Evolutionary conservation across 2,797 vertebrate genomes (phyloP).

Genomic region (Coranthus polyacanthus): DNA sequence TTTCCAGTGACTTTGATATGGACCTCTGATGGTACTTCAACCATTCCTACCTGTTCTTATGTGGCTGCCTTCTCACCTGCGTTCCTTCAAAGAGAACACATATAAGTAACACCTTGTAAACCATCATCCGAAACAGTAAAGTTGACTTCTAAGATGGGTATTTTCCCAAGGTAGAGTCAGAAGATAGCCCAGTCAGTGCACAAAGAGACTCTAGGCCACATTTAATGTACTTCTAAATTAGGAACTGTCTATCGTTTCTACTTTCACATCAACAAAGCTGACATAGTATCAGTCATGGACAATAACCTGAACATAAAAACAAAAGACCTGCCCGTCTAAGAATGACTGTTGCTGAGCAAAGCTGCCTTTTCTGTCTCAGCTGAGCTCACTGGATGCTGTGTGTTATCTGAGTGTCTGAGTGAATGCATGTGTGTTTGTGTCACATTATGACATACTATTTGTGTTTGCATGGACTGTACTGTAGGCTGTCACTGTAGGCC

Average conservation of each 20-base stretch:
- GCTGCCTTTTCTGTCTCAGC: constrained; percentile 46
- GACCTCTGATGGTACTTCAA: constrained; percentile 57
- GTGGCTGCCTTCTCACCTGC: constrained; percentile 58
- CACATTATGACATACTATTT: constrained; percentile 70
- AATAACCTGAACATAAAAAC: constrained; percentile 46
- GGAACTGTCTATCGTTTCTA: constrained; percentile 1
- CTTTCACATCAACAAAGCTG: constrained; percentile 22
- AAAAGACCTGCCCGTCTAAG: constrained; percentile 23
- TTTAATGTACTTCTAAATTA: constrained; percentile 9
- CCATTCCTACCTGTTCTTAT: constrained; percentile 57
- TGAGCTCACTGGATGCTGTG: constrained; percentile 59
- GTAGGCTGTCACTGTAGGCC: constrained; percentile 54
- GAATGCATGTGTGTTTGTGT: constrained; percentile 44
- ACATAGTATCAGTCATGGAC: neutral
- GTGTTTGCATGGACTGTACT: constrained; percentile 55
- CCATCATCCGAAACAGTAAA: constrained; percentile 11
- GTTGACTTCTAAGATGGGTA: constrained; percentile 31
- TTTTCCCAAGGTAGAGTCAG: constrained; percentile 29
- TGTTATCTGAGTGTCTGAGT: too few species aligned
- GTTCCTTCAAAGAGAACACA: constrained; percentile 50
- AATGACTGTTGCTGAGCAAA: constrained; percentile 21
- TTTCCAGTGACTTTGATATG: constrained; percentile 66
- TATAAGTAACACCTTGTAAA: constrained; percentile 31
- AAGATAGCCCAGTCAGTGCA: constrained; percentile 1
- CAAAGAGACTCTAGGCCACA: constrained; percentile 4